Evolutionary conservation across 1,140 invertebrate genomes (phyloP).

Genomic region (Drosophila bocqueti): DNA sequence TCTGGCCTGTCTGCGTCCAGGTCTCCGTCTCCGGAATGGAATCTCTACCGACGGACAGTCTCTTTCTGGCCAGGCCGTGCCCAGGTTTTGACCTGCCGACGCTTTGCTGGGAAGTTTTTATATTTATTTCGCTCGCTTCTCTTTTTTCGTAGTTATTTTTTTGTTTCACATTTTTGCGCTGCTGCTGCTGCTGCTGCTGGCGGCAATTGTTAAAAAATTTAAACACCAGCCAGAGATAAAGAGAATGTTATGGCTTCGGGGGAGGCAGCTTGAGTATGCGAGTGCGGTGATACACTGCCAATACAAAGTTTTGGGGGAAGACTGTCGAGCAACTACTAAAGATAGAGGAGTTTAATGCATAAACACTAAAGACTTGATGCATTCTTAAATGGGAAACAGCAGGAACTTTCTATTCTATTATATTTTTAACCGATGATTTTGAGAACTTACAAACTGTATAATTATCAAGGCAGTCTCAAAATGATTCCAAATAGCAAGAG

Average conservation of each 20-base stretch:
- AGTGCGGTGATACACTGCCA: slow-evolving; percentile 36
- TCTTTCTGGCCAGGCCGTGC: slow-evolving; percentile 55
- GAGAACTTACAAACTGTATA: too few relatives aligned
- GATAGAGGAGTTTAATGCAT: too few relatives aligned
- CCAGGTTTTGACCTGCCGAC: slow-evolving; percentile 78
- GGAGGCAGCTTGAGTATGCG: slow-evolving; percentile 10
- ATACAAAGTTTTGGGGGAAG: background rate
- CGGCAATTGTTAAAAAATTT: slow-evolving; percentile 57
- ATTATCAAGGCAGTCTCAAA: background rate
- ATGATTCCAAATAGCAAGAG: background rate
- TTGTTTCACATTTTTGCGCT: slow-evolving; percentile 57
- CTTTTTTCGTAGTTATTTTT: slow-evolving; percentile 31
- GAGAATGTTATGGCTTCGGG: slow-evolving; percentile 55
- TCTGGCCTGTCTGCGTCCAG: slow-evolving; percentile 33
- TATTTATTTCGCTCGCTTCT: slow-evolving; percentile 47
- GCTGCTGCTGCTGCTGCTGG: slow-evolving; percentile 43
- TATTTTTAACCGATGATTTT: too few relatives aligned
- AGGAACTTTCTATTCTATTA: too few relatives aligned
- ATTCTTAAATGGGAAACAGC: too few relatives aligned
- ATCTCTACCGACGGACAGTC: slow-evolving; percentile 49
- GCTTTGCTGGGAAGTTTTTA: slow-evolving; percentile 58
- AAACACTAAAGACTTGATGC: background rate
- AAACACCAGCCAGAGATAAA: slow-evolving; percentile 49
- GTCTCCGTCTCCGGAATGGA: slow-evolving; percentile 49
- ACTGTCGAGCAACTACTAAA: background rate